Base-by-base conservation (phyloP, 2,113 vertebrate genomes). In the Takifugu bimaculatus region DNA sequence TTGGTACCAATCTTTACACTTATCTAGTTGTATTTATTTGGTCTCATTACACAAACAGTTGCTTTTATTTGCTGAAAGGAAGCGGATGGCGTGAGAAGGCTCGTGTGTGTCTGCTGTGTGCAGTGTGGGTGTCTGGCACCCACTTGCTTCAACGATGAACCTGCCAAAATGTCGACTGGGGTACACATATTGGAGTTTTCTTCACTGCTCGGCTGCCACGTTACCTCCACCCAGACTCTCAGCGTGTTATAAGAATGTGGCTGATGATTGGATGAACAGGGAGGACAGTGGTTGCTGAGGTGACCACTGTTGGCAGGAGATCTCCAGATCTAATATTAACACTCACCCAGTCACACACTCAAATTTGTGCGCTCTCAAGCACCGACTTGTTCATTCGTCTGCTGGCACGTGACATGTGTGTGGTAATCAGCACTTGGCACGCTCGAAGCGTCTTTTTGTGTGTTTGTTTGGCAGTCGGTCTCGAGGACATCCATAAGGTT, bases 351-450 rank as follows among this genome's bases (percentile, higher is more conserved):
- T 9, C n/a, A 25, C 32, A 25, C 10, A 20, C 50, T 47, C 26
- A 50, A 48, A 60, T 52, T 27, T 5, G 28, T 32, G 66, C 43
- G 62, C 58, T 49, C 47, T 60, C 68, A 63, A 45, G n/a, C 61
- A 48, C 68, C 26, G 63, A 68, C 57, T 67, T 35, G 3, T 62
- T 70, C 77, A 50, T 50, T 72, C 71, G 65, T 79, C 57, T 57
- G 66, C 65, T 75, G 77, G 70, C 68, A 65, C 69, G 71, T 13
- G 63, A 79, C 60, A 60, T 79, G 69, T 68, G 71, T 80, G 72
- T 74, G 61, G 61, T 79, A 82, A 85, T 85, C 82, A 79, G 57
- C 49, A 68, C 71, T 75, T 75, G 75, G 71, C 72, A 64, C 44
- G 42, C 15, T 44, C 4, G 25, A 5, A 29, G 50, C 52, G 14